phyloP scores from a whole-genome alignment of 30 jellyfish, hydroid and myxozoan genomes.

The Nemopilema nomurai region DNA sequence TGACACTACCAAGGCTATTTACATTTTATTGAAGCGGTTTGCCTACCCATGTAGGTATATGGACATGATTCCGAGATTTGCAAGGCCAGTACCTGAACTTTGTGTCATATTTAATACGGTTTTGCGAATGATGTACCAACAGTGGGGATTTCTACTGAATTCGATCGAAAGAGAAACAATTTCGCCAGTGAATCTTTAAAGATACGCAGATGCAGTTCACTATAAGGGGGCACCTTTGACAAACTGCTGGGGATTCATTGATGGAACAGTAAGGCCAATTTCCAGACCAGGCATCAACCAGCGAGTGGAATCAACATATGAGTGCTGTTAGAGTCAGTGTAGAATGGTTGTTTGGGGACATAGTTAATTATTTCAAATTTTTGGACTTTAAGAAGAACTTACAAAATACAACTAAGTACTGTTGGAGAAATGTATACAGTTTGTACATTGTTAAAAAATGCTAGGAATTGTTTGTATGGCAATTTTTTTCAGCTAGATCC shows the following conservation, averaged over 20 bases:
- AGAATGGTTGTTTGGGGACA: constrained; percentile 58
- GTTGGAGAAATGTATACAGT: constrained; percentile 34
- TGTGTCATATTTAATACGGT: neutral
- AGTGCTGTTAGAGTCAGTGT: constrained; percentile 31
- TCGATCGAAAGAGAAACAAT: neutral
- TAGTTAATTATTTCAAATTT: constrained; percentile 21
- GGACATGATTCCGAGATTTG: constrained; percentile 54
- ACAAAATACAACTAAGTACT: constrained; percentile 9
- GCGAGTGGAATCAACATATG: constrained; percentile 28
- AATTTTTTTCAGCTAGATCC: neutral
- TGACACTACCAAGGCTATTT: neutral
- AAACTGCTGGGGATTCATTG: constrained; percentile 26
- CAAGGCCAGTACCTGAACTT: constrained; percentile 24
- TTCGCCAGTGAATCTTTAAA: neutral
- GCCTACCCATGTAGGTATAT: constrained; percentile 51
- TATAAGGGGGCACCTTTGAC: neutral
- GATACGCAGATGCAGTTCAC: constrained; percentile 25
- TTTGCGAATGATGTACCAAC: neutral
- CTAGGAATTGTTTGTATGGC: constrained; percentile 8
- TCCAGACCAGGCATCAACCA: constrained; percentile 14
- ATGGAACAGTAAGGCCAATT: constrained; percentile 6
- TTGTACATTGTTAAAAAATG: neutral
- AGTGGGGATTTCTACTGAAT: constrained; percentile 6
- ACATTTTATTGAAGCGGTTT: neutral
- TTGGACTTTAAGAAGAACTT: constrained; percentile 28